These are phyloP conservation scores for Sitta carolinensis DNA, from an alignment of 2,797 vertebrate species.

Conservation along the genomic window DNA sequence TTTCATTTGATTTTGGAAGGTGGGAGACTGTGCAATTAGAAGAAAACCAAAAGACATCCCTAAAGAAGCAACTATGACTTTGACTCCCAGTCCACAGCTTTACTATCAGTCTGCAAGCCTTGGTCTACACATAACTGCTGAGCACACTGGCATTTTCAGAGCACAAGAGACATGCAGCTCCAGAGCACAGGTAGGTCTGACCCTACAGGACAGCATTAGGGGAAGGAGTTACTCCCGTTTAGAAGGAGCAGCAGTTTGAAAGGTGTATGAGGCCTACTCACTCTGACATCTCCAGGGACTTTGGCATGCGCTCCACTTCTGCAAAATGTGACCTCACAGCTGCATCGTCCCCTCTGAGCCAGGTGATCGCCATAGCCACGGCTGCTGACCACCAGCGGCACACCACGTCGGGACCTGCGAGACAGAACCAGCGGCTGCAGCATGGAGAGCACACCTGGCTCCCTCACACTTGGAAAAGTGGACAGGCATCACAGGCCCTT, in stretches of 20 bases:
- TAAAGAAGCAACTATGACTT: neutral
- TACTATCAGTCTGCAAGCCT: neutral
- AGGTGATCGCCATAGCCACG: slow-evolving; percentile 85
- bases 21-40: neutral
- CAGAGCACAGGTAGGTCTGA: neutral
- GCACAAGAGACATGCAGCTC: neutral
- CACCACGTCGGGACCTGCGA: slow-evolving; percentile 86
- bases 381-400: slow-evolving; percentile 95
- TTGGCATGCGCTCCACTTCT: slow-evolving; percentile 91
- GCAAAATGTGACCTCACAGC: slow-evolving; percentile 83
- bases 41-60: neutral
- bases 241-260: neutral
- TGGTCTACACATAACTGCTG: neutral
- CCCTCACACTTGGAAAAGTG: rapidly evolving
- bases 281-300: slow-evolving; percentile 84
- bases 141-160: neutral
- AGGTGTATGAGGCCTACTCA: slow-evolving; percentile 14
- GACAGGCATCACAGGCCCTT: rapidly evolving
- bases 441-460: neutral
- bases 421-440: neutral
- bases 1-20: neutral
- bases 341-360: slow-evolving; percentile 90
- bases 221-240: neutral
- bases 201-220: neutral
- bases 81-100: neutral